Base-by-base conservation (phyloP, 2,888 invertebrate genomes). In the Pecten maximus region DNA sequence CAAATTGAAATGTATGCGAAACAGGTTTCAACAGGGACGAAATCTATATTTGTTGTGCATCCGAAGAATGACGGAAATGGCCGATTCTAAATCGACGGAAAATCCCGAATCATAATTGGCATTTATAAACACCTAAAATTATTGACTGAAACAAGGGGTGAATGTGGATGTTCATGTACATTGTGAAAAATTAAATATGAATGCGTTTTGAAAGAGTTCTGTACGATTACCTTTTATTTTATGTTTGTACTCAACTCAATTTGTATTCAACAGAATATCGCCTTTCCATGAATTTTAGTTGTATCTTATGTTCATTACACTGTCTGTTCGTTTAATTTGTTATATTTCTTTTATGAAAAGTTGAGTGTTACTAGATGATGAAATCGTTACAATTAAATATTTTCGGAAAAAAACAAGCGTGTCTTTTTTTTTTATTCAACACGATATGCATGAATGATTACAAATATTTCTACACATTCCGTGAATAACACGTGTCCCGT, bases 321-420 rank as follows among this genome's bases (percentile, higher is more conserved):
- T 28, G 23, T 35, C 74, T 74, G 74, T 74, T 74, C 35, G 74
- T 74, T 74, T 74, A 74, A 74, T 74, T 74, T 74, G 74, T 74
- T 74, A 74, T 74, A 74, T 74, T 74, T 74, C 74, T 74, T 74
- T 74, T 74, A 74, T 74, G 74, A 74, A 74, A 74, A 74, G 74
- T 74, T 74, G 74, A 74, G 74, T 74, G 74, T 74, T 74, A 74
- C 74, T 74, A 35, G 74, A 74, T 74, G 74, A 74, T 35, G 35
- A 74, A 74, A 74, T 74, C 74, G 74, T 74, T 74, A 74, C 74
- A 35, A 74, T 74, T 74, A 74, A 74, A 74, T 74, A 74, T 74
- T 74, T 74, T 74, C 74, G 74, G 74, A 74, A 74, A 74, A 74
- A 74, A 74, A 74, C 23, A 8, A 12, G 28, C 35, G 23, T 74